Conservation (phyloP, 2,113 vertebrate genomes). For the Mormyrus lacerda region DNA sequence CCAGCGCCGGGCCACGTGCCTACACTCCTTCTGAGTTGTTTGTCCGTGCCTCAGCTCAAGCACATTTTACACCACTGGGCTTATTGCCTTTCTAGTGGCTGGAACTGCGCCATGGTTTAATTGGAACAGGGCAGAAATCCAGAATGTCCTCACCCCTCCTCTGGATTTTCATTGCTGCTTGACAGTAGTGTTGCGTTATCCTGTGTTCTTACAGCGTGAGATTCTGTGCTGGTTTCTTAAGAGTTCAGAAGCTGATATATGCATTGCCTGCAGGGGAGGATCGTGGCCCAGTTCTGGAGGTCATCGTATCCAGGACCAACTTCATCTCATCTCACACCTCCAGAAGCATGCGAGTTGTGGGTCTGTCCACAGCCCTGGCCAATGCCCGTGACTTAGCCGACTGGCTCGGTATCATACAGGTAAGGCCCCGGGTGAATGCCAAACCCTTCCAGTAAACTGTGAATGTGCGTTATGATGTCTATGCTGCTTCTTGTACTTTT, state of each 20-base stretch:
- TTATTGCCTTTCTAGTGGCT: not conserved
- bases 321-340: constrained; percentile 98
- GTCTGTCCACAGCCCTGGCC: constrained; percentile 91
- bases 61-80: not conserved
- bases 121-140: not conserved
- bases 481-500: not conserved
- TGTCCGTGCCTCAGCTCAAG: not conserved
- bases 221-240: not conserved
- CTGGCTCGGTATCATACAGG: constrained; percentile 91
- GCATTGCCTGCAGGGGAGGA: constrained; percentile 73
- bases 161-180: not conserved
- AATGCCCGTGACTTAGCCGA: constrained; percentile 95
- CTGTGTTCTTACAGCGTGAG: not conserved
- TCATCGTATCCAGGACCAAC: constrained; percentile 96
- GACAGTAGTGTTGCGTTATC: not conserved
- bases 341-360: constrained; percentile 82
- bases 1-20: not conserved
- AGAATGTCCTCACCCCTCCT: not conserved
- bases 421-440: constrained; percentile 38
- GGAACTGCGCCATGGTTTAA: not conserved
- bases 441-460: not conserved
- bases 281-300: constrained; percentile 91
- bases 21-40: not conserved
- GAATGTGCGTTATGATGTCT: not conserved
- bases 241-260: not conserved